Conservation (phyloP, 1,140 invertebrate genomes). For the Cepaea nemoralis region DNA sequence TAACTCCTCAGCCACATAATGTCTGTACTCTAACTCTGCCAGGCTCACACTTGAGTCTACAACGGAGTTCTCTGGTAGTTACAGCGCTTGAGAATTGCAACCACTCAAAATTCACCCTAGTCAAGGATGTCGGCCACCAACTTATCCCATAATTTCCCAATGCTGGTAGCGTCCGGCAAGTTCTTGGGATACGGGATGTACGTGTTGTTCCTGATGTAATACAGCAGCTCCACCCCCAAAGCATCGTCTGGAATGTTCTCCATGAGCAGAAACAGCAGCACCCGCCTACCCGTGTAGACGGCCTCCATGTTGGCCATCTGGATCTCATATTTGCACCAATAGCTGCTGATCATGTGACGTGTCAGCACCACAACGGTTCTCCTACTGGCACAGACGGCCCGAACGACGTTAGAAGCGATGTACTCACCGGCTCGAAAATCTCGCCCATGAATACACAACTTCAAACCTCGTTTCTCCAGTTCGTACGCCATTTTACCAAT, state of each 20-base stretch:
- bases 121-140: too few species aligned
- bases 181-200: conserved; percentile 43
- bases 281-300: conserved; percentile 39
- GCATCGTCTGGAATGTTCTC: conserved; percentile 41
- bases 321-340: conserved; percentile 79
- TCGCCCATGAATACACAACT: conserved; percentile 54
- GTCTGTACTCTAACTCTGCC: too few species aligned
- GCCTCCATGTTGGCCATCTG: conserved; percentile 54
- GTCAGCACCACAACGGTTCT: conserved; percentile 78
- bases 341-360: conserved; percentile 77
- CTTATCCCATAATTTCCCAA: too few species aligned
- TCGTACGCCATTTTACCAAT: conserved; percentile 36
- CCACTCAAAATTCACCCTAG: too few species aligned
- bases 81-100: too few species aligned
- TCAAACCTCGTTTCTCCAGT: conserved; percentile 47
- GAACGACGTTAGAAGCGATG: conserved; percentile 77
- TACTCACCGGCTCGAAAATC: conserved; percentile 60
- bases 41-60: too few species aligned
- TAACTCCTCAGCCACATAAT: too few species aligned
- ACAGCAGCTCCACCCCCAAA: conserved; percentile 38
- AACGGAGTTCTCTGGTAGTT: too few species aligned
- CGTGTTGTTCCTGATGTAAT: conserved; percentile 42
- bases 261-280: conserved; percentile 44
- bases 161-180: not conserved
- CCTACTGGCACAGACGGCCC: conserved; percentile 76